A percentile compares a stretch with the other conserved stretches of the same genome.
Conservation (phyloP, 2,113 vertebrate species). For the Aix galericulata region DNA sequence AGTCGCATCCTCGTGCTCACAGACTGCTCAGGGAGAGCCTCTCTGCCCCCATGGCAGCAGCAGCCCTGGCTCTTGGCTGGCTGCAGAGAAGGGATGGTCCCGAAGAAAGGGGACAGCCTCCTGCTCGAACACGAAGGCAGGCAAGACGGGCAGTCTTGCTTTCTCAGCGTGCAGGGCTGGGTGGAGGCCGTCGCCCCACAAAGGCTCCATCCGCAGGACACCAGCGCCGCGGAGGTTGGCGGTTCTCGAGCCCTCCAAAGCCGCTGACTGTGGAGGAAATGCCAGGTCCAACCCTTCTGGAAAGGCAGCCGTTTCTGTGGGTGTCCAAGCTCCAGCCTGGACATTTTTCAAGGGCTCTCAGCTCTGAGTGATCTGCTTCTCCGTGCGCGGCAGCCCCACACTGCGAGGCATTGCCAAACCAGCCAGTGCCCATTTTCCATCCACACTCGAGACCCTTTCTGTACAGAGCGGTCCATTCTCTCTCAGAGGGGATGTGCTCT, state of each 20-base stretch:
- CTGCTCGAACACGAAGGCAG: neutral
- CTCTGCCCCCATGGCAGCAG: neutral
- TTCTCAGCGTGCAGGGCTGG: neutral
- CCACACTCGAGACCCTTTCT: rapidly evolving
- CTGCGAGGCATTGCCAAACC: neutral
- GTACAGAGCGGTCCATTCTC: neutral
- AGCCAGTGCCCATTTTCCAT: neutral
- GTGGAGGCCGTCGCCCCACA: too few species aligned
- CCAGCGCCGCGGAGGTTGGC: neutral
- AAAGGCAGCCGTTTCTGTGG: neutral
- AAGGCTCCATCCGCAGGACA: neutral
- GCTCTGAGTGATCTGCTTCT: neutral
- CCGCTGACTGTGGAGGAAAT: neutral
- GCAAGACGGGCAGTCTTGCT: neutral
- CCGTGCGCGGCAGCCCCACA: neutral
- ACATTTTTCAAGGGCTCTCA: neutral
- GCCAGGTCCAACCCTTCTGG: neutral
- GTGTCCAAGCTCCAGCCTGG: neutral
- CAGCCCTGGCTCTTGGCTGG: too few species aligned
- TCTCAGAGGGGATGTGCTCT: neutral
- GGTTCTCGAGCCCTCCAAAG: neutral
- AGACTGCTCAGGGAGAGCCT: too few species aligned
- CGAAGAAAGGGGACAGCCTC: neutral
- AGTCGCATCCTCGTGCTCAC: neutral
- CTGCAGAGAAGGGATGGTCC: neutral